These are phyloP conservation scores for Dolichotis patagonum DNA, from an alignment of 2,113 vertebrate species.

Conservation along the genomic window DNA sequence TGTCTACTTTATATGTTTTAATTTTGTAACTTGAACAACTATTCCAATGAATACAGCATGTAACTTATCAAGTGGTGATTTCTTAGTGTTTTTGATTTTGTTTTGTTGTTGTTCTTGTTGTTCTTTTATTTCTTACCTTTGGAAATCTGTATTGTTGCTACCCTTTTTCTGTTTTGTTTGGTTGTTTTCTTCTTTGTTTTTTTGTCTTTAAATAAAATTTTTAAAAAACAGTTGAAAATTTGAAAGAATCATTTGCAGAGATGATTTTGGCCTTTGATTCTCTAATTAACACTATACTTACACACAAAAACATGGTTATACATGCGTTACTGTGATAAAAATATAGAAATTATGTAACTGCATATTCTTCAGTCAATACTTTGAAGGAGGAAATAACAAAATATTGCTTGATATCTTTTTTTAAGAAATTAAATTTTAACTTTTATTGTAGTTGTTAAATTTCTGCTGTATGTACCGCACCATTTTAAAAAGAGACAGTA, in stretches of 20 bases:
- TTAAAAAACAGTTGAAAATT: not conserved
- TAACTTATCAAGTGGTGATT: too few species aligned
- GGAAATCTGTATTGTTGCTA: too few species aligned
- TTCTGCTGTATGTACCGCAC: not conserved
- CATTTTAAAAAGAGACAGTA: not conserved
- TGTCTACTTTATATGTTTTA: too few species aligned
- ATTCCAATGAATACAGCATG: too few species aligned
- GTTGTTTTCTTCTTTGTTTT: too few species aligned
- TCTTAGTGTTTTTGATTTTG: too few species aligned
- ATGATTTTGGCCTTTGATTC: not conserved
- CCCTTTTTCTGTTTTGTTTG: too few species aligned
- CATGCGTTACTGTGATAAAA: not conserved
- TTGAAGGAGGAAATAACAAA: not conserved
- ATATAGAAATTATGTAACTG: not conserved
- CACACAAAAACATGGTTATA: not conserved
- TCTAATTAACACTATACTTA: not conserved
- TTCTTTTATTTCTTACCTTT: too few species aligned
- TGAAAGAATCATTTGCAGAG: not conserved
- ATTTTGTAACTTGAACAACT: too few species aligned
- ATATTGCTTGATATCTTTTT: not conserved
- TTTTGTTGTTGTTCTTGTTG: too few species aligned
- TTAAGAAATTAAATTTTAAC: not conserved
- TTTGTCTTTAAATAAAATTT: too few species aligned
- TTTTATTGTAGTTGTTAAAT: not conserved
- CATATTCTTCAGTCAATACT: not conserved